Percentiles rank a stretch among this genome's conserved stretches.
Evolutionary conservation across 2,888 invertebrate species (phyloP).

Genomic region (Yponomeuta evonymella): DNA sequence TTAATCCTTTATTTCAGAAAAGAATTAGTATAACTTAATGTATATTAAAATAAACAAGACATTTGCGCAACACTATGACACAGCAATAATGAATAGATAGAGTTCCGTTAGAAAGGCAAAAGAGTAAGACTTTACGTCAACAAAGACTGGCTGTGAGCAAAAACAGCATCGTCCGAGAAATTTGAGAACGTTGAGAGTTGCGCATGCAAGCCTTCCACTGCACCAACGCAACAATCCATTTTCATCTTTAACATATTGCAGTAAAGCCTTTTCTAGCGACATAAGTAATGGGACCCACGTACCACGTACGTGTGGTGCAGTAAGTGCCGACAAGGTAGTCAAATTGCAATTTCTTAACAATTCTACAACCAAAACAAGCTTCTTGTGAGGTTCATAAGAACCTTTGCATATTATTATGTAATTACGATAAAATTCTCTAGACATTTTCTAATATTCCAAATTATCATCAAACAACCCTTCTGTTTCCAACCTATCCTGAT

Average conservation of each 20-base stretch:
- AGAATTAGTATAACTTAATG: too few species aligned
- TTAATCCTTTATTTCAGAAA: too few species aligned
- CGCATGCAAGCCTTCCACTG: conserved; percentile 9
- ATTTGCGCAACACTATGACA: conserved; percentile 8
- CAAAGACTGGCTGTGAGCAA: conserved; percentile 14
- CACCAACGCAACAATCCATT: neutral
- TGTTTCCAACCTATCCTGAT: too few species aligned
- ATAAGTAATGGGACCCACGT: neutral
- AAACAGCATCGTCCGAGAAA: conserved; percentile 17
- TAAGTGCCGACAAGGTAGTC: conserved; percentile 14
- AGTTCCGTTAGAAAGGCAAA: conserved; percentile 15
- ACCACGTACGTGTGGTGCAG: neutral
- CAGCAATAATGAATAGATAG: conserved; percentile 10
- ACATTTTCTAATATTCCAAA: too few species aligned
- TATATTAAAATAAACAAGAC: conserved; percentile 26
- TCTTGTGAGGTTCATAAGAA: conserved; percentile 13
- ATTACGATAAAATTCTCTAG: too few species aligned
- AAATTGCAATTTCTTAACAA: conserved; percentile 15
- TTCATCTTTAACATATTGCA: neutral
- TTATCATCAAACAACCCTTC: too few species aligned
- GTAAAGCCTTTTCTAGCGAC: neutral
- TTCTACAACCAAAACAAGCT: conserved; percentile 5
- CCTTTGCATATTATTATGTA: neutral
- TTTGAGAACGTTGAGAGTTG: conserved; percentile 14
- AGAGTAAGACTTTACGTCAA: conserved; percentile 15